Conservation (phyloP, 2,888 invertebrate genomes). For the Monopis laevigella region DNA sequence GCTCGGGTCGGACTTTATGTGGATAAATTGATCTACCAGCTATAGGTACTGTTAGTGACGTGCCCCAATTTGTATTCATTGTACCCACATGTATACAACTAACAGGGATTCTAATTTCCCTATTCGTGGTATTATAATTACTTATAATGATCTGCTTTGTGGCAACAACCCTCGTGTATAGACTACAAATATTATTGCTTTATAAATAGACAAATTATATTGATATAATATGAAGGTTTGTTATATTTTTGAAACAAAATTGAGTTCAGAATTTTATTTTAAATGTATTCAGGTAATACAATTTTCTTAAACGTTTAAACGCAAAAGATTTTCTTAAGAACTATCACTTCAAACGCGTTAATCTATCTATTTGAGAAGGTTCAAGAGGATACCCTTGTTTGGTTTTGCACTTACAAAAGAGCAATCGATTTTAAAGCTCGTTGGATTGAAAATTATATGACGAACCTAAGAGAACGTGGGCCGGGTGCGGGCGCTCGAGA, state of each 20-base stretch:
- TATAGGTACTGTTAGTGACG: constrained; percentile 11
- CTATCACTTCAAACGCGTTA: constrained; percentile 1
- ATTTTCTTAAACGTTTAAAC: too few species aligned
- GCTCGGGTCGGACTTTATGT: constrained; percentile 12
- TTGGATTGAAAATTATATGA: constrained; percentile 67
- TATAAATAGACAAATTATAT: too few species aligned
- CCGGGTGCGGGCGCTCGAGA: constrained; percentile 43
- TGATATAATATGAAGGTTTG: too few species aligned
- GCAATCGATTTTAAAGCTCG: constrained; percentile 66
- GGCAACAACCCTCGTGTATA: not conserved
- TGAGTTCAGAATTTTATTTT: too few species aligned
- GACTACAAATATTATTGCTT: too few species aligned
- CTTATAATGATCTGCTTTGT: constrained; percentile 1
- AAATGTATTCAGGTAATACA: too few species aligned
- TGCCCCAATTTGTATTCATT: constrained; percentile 12
- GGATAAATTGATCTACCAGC: constrained; percentile 11
- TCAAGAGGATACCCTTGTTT: not conserved
- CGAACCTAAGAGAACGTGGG: constrained; percentile 50
- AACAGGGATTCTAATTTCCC: constrained; percentile 6
- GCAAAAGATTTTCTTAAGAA: too few species aligned
- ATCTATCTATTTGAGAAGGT: constrained; percentile 3
- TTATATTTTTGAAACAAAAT: too few species aligned
- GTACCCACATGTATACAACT: constrained; percentile 2
- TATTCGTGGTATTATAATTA: constrained; percentile 5
- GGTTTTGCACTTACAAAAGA: constrained; percentile 60